These are phyloP conservation scores for Aphis gossypii DNA, from an alignment of 1,140 invertebrate genomes.

Conservation along the genomic window DNA sequence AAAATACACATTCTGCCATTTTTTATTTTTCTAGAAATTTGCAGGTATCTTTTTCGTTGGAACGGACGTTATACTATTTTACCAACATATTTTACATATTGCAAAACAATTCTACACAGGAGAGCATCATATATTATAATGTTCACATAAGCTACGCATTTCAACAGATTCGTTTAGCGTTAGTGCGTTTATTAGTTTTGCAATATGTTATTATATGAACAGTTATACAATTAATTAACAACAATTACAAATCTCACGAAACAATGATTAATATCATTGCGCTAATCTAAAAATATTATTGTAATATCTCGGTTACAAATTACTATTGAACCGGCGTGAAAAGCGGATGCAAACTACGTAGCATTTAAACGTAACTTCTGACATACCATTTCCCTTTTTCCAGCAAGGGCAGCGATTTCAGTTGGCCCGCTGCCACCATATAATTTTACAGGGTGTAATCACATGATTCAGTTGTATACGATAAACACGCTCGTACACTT, in stretches of 20 bases:
- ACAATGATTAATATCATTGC: not conserved
- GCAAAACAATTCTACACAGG: not conserved
- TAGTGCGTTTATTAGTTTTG: not conserved
- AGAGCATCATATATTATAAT: not conserved
- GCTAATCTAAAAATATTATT: not conserved
- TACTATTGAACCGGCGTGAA: not conserved
- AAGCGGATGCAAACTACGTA: not conserved
- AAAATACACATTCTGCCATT: not conserved
- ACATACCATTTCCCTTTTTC: not conserved
- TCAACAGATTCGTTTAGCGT: not conserved
- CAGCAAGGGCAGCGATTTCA: not conserved
- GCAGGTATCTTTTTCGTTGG: not conserved
- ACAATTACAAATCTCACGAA: not conserved
- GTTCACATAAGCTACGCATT: not conserved
- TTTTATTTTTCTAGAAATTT: not conserved
- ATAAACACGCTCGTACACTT: too few relatives aligned
- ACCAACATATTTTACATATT: not conserved
- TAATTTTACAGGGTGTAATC: not conserved
- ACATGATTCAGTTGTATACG: not conserved
- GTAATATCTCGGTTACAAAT: not conserved
- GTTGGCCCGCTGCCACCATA: not conserved
- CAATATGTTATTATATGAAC: not conserved
- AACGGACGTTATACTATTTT: not conserved
- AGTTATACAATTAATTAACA: slow-evolving; percentile 15
- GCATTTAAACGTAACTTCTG: not conserved